Conservation (phyloP, 1,140 invertebrate species). For the Druon quercuslanigerum region DNA sequence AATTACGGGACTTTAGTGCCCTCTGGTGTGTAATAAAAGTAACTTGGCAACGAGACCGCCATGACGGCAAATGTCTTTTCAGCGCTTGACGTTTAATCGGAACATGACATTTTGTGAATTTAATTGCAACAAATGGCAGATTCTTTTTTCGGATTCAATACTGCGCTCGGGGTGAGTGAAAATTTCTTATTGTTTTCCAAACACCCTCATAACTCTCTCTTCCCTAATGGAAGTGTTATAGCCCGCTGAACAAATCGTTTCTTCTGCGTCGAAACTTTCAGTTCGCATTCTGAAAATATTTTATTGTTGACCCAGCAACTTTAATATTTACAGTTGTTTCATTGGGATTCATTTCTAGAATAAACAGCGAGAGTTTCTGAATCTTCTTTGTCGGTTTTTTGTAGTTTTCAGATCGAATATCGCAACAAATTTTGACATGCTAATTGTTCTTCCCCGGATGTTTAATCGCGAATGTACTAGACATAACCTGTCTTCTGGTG, state of each 20-base stretch:
- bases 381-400: background rate
- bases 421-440: background rate
- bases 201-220: background rate
- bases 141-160: slow-evolving; percentile 88
- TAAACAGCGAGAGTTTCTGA: background rate
- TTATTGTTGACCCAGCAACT: background rate
- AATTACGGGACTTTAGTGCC: background rate
- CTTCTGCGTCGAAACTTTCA: slow-evolving; percentile 6
- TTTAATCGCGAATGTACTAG: slow-evolving; percentile 35
- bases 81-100: slow-evolving; percentile 55
- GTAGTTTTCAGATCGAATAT: background rate
- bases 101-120: slow-evolving; percentile 81
- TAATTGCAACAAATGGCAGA: slow-evolving; percentile 86
- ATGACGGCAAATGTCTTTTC: slow-evolving; percentile 69
- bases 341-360: background rate
- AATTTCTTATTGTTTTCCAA: background rate
- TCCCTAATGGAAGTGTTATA: background rate
- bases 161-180: slow-evolving; percentile 82
- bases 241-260: background rate
- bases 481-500: slow-evolving; percentile 53
- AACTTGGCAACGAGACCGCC: slow-evolving; percentile 52
- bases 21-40: background rate
- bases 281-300: slow-evolving; percentile 31
- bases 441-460: slow-evolving; percentile 21
- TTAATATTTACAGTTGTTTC: background rate